A percentile compares a stretch with the other conserved stretches of the same genome.
phyloP scores from a whole-genome alignment of 2,113 vertebrate species.

The Albula glossodonta region DNA sequence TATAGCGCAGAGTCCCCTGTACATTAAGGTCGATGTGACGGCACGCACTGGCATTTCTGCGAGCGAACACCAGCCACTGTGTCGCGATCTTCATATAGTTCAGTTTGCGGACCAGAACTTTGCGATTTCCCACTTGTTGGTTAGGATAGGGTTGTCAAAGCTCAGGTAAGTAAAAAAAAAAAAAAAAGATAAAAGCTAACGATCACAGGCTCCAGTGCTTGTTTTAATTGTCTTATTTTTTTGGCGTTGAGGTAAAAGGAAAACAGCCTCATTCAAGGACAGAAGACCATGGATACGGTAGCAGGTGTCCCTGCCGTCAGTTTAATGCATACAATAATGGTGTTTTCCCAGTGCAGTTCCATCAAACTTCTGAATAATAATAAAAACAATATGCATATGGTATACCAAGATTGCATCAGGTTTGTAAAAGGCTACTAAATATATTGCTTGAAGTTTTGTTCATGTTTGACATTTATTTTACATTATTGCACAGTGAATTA shows the following conservation, averaged over 20 bases:
- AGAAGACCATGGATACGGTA: neutral
- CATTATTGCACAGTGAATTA: constrained; percentile 15
- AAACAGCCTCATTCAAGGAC: neutral
- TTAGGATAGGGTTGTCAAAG: constrained; percentile 3
- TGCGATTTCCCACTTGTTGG: constrained; percentile 47
- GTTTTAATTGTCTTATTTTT: neutral
- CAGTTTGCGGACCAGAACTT: constrained; percentile 52
- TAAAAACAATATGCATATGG: neutral
- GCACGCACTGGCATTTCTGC: constrained; percentile 96
- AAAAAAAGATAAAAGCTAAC: too few species aligned
- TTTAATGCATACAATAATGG: neutral
- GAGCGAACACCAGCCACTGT: constrained; percentile 64
- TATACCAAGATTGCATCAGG: neutral
- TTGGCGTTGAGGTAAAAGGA: neutral
- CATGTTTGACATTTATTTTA: neutral
- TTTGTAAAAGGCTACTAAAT: constrained; percentile 2
- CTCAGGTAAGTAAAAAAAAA: neutral
- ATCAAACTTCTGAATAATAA: constrained; percentile 13
- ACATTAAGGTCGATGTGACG: constrained; percentile 97
- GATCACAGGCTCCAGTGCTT: constrained; percentile 10
- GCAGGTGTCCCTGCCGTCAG: neutral
- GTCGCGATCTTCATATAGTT: constrained; percentile 72
- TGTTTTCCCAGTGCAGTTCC: neutral
- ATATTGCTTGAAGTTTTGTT: constrained; percentile 16
- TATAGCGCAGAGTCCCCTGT: constrained; percentile 94